A percentile compares a stretch with the other conserved stretches of the same genome.
Conservation (phyloP, 2,113 vertebrate species). For the Atrichornis clamosus region DNA sequence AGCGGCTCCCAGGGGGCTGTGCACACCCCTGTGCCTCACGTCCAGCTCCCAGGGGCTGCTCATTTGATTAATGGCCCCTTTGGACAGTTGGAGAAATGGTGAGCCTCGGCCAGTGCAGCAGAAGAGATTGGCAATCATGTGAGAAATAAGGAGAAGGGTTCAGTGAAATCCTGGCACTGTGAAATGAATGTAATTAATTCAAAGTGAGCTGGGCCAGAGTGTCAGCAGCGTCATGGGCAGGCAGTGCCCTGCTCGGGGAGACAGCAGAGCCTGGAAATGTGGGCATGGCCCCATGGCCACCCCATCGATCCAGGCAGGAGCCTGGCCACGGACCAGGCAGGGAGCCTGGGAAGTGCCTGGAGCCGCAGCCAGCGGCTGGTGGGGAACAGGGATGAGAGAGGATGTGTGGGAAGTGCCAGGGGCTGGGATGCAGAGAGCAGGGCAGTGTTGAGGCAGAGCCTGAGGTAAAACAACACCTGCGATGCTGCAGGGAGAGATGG, state of each 20-base stretch:
- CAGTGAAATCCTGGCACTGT: slow-evolving; percentile 45
- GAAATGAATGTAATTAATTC: slow-evolving; percentile 54
- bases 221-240: background rate
- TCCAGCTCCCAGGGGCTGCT: background rate
- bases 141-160: slow-evolving; percentile 49
- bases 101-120: background rate
- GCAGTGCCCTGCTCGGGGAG: background rate
- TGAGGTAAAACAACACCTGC: background rate
- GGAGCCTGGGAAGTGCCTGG: background rate
- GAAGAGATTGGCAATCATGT: slow-evolving; percentile 33
- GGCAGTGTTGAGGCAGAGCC: background rate
- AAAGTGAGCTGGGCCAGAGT: background rate
- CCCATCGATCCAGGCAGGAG: background rate
- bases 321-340: fast-evolving
- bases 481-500: fast-evolving
- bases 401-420: background rate
- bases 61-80: slow-evolving; percentile 25
- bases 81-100: slow-evolving; percentile 28
- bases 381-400: background rate
- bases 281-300: background rate
- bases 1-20: background rate
- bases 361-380: fast-evolving
- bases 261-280: background rate
- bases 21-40: background rate
- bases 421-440: background rate